phyloP scores from a whole-genome alignment of 1,140 invertebrate species.

The Achroia grisella region DNA sequence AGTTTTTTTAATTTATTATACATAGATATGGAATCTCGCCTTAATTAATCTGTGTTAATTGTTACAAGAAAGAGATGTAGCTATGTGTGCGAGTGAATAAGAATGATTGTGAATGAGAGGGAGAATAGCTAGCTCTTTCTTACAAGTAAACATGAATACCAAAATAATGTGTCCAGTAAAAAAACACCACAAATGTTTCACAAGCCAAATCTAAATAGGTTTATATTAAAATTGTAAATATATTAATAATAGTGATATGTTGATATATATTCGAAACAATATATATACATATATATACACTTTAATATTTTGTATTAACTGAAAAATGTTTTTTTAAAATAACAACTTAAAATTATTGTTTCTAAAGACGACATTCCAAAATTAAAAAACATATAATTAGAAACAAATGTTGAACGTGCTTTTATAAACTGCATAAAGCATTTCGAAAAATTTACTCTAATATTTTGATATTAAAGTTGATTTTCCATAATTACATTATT shows the following conservation, averaged over 20 bases:
- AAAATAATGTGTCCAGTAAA: constrained; percentile 56
- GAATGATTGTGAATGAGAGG: constrained; percentile 1
- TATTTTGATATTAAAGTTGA: no score
- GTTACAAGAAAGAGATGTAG: not conserved
- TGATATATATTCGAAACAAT: not conserved
- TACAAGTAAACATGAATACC: constrained; percentile 26
- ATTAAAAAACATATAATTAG: no score
- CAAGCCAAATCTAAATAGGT: constrained; percentile 40
- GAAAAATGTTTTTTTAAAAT: no score
- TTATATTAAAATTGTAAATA: constrained; percentile 16
- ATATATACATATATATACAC: not conserved
- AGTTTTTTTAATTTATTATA: constrained; percentile 1
- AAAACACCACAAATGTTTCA: constrained; percentile 12
- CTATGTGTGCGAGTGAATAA: not conserved
- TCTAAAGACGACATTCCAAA: no score
- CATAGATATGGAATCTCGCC: not conserved
- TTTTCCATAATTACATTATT: no score
- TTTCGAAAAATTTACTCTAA: no score
- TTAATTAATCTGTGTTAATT: not conserved
- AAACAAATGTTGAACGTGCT: no score
- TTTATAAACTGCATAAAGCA: no score
- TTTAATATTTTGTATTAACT: constrained; percentile 2
- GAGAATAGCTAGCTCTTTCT: not conserved
- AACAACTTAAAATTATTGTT: no score
- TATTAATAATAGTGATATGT: not conserved